Percentiles rank a stretch among this genome's conserved stretches.
phyloP scores from a whole-genome alignment of 2,797 vertebrate species.

The Tragopan temminckii region DNA sequence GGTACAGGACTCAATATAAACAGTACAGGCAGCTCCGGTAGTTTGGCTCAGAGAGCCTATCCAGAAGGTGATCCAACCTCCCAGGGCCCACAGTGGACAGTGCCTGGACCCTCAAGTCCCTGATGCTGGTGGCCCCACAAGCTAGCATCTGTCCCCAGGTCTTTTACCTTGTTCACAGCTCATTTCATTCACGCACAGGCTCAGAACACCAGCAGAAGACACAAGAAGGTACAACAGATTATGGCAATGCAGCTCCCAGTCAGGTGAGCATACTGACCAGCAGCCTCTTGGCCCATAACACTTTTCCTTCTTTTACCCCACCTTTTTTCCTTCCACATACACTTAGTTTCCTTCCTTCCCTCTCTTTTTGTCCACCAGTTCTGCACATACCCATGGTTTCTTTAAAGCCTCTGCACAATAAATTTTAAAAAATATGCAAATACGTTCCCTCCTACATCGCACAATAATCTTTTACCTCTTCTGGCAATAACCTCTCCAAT shows the following conservation, averaged over 20 bases:
- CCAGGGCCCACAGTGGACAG: not conserved
- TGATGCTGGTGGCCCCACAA: not conserved
- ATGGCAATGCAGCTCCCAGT: not conserved
- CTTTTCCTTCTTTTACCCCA: not conserved
- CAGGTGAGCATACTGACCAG: not conserved
- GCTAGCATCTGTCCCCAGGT: not conserved
- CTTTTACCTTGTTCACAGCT: not conserved
- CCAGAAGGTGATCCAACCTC: not conserved
- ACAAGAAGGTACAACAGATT: not conserved
- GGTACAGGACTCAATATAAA: fast-evolving
- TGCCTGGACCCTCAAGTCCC: not conserved
- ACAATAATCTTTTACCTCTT: not conserved
- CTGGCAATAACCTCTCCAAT: not conserved
- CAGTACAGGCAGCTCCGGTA: not conserved
- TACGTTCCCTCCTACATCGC: not conserved
- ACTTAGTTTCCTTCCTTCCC: not conserved
- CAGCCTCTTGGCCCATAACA: not conserved
- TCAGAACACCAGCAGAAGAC: not conserved
- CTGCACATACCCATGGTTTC: fast-evolving
- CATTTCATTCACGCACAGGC: fast-evolving
- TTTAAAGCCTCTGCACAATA: not conserved
- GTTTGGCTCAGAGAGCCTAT: not conserved
- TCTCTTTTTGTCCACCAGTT: not conserved
- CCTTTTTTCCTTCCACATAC: not conserved
- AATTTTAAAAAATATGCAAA: not conserved